A percentile compares a stretch with the other conserved stretches of the same genome.
phyloP scores from a whole-genome alignment of 2,888 invertebrate genomes.

The Embidobia sp. region DNA sequence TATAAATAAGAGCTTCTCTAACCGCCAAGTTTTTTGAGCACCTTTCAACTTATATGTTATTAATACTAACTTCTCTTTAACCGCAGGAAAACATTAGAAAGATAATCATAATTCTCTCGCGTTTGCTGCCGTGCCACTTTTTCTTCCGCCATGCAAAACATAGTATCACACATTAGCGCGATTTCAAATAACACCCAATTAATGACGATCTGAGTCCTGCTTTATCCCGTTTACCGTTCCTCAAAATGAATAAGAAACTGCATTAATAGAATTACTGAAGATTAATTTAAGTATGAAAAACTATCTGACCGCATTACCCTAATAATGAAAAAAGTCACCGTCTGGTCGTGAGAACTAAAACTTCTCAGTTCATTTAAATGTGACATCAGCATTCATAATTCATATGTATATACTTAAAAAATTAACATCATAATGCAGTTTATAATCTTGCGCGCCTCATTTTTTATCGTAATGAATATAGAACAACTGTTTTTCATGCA shows the following conservation, averaged over 20 bases:
- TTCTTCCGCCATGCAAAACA: constrained; percentile 45
- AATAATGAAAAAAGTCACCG: constrained; percentile 43
- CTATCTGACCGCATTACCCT: constrained; percentile 44
- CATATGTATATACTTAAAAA: constrained; percentile 12
- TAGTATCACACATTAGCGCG: constrained; percentile 39
- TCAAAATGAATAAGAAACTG: constrained; percentile 49
- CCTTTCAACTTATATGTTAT: constrained; percentile 35
- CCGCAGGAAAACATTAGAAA: constrained; percentile 38
- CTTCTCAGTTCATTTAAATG: constrained; percentile 30
- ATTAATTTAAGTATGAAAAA: constrained; percentile 52
- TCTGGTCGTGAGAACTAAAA: constrained; percentile 40
- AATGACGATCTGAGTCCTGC: constrained; percentile 42
- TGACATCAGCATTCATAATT: constrained; percentile 33
- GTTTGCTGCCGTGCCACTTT: constrained; percentile 43
- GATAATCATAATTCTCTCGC: constrained; percentile 48
- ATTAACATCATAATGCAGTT: constrained; percentile 17
- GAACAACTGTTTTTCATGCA: no score
- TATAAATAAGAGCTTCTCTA: constrained; percentile 20
- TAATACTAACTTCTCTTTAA: constrained; percentile 38
- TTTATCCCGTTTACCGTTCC: constrained; percentile 49
- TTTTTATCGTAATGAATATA: no score
- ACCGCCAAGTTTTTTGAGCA: constrained; percentile 23
- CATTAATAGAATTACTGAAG: constrained; percentile 55
- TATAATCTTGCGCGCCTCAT: not conserved
- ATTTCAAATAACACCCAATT: constrained; percentile 56